phyloP scores from a whole-genome alignment of 1,140 invertebrate genomes.

The Habropoda laboriosa region DNA sequence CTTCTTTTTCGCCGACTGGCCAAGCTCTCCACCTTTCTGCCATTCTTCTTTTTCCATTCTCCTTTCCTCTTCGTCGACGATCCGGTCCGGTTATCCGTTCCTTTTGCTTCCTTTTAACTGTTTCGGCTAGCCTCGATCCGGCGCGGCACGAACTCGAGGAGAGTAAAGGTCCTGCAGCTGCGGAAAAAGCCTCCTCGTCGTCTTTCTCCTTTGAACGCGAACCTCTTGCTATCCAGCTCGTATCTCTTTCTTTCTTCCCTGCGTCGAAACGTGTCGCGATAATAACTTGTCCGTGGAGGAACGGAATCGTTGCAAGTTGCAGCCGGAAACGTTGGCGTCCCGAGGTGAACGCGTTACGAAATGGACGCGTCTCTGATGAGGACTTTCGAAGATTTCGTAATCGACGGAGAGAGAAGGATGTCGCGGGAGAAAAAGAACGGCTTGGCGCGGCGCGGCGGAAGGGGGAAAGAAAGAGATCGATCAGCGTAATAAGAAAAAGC shows the following conservation, averaged over 20 bases:
- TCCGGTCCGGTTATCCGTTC: constrained; percentile 14
- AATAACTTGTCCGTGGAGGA: not conserved
- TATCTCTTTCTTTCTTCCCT: not conserved
- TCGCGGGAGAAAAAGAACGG: too few species aligned
- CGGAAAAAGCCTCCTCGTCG: not conserved
- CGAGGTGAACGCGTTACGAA: not conserved
- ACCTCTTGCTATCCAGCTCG: not conserved
- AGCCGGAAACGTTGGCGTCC: too few species aligned
- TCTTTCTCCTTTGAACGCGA: not conserved
- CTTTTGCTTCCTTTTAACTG: constrained; percentile 16
- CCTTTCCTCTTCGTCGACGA: not conserved
- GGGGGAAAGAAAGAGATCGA: constrained; percentile 2
- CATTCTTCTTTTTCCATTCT: constrained; percentile 6
- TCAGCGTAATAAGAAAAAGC: constrained; percentile 32
- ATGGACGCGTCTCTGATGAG: too few species aligned
- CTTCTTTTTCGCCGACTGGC: constrained; percentile 16
- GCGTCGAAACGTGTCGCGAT: not conserved
- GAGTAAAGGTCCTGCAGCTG: not conserved
- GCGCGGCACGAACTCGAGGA: not conserved
- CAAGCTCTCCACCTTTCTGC: not conserved
- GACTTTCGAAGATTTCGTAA: constrained; percentile 9
- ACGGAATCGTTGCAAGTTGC: too few species aligned
- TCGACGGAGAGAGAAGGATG: not conserved
- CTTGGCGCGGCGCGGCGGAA: not conserved
- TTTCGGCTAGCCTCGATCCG: constrained; percentile 49